These are phyloP conservation scores for Conistra vaccinii DNA, from an alignment of 2,888 invertebrate species.

Conservation along the genomic window DNA sequence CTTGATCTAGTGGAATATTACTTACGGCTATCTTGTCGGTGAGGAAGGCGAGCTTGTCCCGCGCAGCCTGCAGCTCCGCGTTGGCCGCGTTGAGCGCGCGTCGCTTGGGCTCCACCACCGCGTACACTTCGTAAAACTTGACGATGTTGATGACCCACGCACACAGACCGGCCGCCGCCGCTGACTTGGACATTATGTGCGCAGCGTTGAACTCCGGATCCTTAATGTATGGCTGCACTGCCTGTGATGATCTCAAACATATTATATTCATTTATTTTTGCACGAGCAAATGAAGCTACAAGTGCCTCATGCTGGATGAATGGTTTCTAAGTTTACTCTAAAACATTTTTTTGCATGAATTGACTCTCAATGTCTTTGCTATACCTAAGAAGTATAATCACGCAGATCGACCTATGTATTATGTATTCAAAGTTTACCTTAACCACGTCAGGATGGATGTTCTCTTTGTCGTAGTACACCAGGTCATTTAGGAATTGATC, in stretches of 20 bases:
- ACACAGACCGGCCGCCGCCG: constrained; percentile 97
- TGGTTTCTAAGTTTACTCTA: too few species aligned
- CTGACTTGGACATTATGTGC: constrained; percentile 95
- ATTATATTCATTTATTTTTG: background rate
- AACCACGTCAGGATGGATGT: constrained; percentile 96
- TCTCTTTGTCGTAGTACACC: constrained; percentile 97
- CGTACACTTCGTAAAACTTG: constrained; percentile 96
- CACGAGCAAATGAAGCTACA: background rate
- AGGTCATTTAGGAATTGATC: constrained; percentile 96
- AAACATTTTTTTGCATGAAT: background rate
- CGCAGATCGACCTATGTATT: background rate
- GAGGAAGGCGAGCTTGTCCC: constrained; percentile 94
- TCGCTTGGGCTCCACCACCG: constrained; percentile 97
- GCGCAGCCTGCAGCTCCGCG: constrained; percentile 95
- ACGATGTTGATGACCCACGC: constrained; percentile 98
- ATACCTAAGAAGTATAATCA: background rate
- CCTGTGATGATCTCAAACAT: constrained; percentile 66
- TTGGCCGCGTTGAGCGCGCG: constrained; percentile 96
- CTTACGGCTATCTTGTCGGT: constrained; percentile 92
- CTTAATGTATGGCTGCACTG: constrained; percentile 91
- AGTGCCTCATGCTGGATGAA: background rate
- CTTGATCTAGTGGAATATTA: background rate
- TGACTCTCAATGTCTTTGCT: background rate
- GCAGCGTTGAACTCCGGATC: constrained; percentile 96
- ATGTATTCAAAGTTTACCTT: constrained; percentile 93